These are phyloP conservation scores for Andrena praecox DNA, from an alignment of 2,888 invertebrate species.

Conservation along the genomic window DNA sequence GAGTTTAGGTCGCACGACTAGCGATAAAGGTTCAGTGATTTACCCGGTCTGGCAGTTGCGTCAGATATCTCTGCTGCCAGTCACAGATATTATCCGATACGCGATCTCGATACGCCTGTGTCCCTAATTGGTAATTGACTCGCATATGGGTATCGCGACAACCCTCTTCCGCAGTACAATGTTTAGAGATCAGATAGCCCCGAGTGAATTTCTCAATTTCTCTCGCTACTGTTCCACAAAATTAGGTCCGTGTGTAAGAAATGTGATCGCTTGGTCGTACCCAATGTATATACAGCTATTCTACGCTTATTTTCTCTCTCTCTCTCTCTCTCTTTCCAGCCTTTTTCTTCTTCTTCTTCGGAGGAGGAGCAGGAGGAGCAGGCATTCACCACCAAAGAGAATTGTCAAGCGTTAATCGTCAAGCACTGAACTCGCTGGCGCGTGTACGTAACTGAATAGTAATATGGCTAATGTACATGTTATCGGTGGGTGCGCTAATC, in stretches of 20 bases:
- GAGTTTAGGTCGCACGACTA: slow-evolving; percentile 7
- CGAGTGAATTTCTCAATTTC: not conserved
- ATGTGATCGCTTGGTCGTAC: slow-evolving; percentile 2
- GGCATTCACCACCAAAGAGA: slow-evolving; percentile 6
- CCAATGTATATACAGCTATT: not conserved
- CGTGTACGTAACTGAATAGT: not conserved
- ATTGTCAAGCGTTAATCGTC: not conserved
- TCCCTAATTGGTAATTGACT: slow-evolving; percentile 38
- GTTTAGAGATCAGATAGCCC: not conserved
- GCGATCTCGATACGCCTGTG: slow-evolving; percentile 18
- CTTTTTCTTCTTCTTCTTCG: not conserved
- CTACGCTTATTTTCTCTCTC: not conserved
- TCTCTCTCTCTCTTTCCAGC: not conserved
- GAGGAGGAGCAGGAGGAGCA: too few relatives aligned
- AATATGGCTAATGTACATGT: slow-evolving; percentile 24
- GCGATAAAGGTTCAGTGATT: not conserved
- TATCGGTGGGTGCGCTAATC: slow-evolving; percentile 32
- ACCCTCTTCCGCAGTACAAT: not conserved
- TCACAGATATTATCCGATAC: not conserved
- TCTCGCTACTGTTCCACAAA: not conserved
- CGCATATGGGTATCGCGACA: slow-evolving; percentile 19
- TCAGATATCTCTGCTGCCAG: not conserved
- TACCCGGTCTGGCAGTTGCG: not conserved
- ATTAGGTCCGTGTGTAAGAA: slow-evolving; percentile 9
- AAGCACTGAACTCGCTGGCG: not conserved